Evolutionary conservation across 2,888 invertebrate species (phyloP), one percentile per base, ranked within the genome.

Genomic region (Drosophila merina): DNA sequence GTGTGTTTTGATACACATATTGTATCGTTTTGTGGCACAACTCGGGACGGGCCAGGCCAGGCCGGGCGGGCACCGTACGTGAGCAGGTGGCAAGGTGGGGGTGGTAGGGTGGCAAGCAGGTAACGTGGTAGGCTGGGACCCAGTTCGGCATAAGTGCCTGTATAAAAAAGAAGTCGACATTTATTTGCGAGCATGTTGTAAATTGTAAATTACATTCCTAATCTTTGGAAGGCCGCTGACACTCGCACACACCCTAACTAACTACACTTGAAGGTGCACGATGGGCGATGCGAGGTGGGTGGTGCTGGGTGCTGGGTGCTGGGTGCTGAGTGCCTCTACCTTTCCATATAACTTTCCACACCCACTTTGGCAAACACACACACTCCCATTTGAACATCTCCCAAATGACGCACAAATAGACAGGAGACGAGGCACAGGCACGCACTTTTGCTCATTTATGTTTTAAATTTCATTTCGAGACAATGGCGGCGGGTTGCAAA

Each of bases 141-240:
- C 14, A 10, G 48, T 9, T 14, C 30, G 31, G 77, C 77, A 76
- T 76, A 83, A 83, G 86, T 83, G 83, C 76, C 83, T 74, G 78
- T 71, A 85, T 82, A 82, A 83, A 85, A 83, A 80, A 86, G 80
- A 86, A 86, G 83, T 79, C 81, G 83, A 84, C 83, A 84, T 86
- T 83, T 84, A 84, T 84, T 84, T 84, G 86, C 79, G 86, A 86
- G 79, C 86, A 86, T 86, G 86, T 79, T 86, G 86, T 84, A 84
- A 84, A 84, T 84, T 84, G 86, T 84, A 84, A 84, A 84, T 84
- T 84, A 84, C 83, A 86, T 84, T 84, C 80, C 86, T 84, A 84
- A 84, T 84, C 83, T 84, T 80, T 86, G 74, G 74, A 76, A 75
- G 72, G 68, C 75, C 62, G 52, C 42, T 51, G 59, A 63, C 59